Base-by-base conservation (phyloP, 1,140 invertebrate genomes). In the Drosophila ironensis region DNA sequence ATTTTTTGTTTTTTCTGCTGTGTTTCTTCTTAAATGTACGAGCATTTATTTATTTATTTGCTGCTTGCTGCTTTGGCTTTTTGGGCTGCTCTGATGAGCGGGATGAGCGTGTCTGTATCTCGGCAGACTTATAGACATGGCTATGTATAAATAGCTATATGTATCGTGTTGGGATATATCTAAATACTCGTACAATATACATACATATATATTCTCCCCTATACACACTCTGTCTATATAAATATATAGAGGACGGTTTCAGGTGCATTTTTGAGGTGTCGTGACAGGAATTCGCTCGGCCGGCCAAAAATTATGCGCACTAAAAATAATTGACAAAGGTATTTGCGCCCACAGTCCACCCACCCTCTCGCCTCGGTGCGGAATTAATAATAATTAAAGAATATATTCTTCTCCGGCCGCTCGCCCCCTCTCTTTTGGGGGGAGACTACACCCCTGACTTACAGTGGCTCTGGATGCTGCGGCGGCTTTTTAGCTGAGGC, bases 261-360 rank as follows among this genome's bases (percentile, higher is more conserved):
- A 84, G 80, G 80, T 84, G 80, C 80, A 84, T 84, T 82, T n/a
- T 80, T 86, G 80, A 84, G 80, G 74, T 84, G 78, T 84, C 80
- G 80, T 86, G 80, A 75, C 80, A 86, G 74, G 70, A 84, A 84
- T 86, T 78, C 80, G 74, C 56, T 69, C 71, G 63, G 68, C 46
- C 69, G 56, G 61, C 57, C 20, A 22, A 16, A 53, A 86, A 80
- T 86, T 84, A 84, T 86, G 80, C 80, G 74, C 80, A 84, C 80
- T 74, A 84, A 80, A 84, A 86, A 84, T 84, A 84, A 86, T 87
- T 84, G 74, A 80, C 60, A 56, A 61, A 73, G 67, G 67, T 50
- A 59, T 75, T 75, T 75, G 51, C 33, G 27, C 33, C 6, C 38
- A 53, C 42, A 69, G 48, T 57, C 8, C 17, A 17, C n/a, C 11